Evolutionary conservation across 2,113 vertebrate genomes (phyloP).

Genomic region (Asarcornis scutulata): DNA sequence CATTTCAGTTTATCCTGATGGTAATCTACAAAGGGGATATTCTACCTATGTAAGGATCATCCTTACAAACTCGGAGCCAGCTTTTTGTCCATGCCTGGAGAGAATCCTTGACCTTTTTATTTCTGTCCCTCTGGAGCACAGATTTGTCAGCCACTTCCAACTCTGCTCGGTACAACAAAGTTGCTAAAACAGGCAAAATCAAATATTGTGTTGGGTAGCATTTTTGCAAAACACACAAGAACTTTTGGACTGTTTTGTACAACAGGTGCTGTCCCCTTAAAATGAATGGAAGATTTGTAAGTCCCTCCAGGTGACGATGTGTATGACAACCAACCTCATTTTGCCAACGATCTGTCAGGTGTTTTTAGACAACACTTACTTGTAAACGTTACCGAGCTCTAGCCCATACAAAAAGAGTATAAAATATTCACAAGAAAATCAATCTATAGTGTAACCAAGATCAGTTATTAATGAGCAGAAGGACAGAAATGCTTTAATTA

Average conservation of each 20-base stretch:
- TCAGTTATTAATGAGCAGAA: background rate
- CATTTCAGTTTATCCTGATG: background rate
- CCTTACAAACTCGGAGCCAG: background rate
- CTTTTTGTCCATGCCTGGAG: background rate
- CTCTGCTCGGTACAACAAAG: background rate
- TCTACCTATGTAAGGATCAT: background rate
- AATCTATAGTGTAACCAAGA: background rate
- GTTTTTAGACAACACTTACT: background rate
- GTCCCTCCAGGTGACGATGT: background rate
- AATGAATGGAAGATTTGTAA: background rate
- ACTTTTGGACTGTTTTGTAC: background rate
- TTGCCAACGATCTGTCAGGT: background rate
- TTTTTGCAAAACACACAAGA: background rate
- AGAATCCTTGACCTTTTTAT: background rate
- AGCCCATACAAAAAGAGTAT: background rate
- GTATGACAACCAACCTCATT: background rate
- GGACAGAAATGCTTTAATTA: conserved; percentile 15
- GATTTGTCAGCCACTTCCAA: background rate
- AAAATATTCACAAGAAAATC: background rate
- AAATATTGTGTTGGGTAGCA: background rate
- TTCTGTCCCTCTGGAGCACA: background rate
- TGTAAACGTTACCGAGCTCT: background rate
- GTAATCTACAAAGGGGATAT: background rate
- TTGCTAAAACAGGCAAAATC: background rate
- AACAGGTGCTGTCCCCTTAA: background rate